These are phyloP conservation scores for Campoplex nolae DNA, from an alignment of 2,888 invertebrate genomes.

Conservation along the genomic window DNA sequence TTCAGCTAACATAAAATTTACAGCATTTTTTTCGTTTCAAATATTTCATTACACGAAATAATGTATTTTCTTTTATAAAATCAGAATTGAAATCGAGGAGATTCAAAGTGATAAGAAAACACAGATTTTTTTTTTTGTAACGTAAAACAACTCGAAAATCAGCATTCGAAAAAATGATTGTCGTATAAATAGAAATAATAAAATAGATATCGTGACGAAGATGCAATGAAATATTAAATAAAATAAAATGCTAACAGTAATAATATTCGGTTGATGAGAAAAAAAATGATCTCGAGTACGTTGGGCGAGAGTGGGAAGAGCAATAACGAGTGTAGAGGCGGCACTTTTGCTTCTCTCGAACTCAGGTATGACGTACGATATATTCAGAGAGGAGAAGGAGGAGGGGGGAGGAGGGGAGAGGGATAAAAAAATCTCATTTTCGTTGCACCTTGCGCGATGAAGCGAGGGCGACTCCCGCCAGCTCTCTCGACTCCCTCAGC, in stretches of 20 bases:
- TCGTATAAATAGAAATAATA: neutral
- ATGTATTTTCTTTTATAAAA: neutral
- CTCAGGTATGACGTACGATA: conserved; percentile 78
- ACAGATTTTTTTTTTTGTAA: too few species aligned
- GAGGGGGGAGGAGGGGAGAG: neutral
- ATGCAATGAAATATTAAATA: neutral
- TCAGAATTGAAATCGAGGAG: neutral
- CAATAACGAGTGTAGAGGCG: conserved; percentile 56
- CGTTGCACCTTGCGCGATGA: conserved; percentile 81
- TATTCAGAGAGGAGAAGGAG: neutral
- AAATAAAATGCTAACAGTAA: neutral
- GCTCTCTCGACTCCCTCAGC: conserved; percentile 18
- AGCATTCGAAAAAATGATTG: neutral
- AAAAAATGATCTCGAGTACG: conserved; percentile 49
- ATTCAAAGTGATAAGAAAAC: too few species aligned
- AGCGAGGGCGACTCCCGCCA: conserved; percentile 75
- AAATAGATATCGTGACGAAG: neutral
- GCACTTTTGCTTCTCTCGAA: conserved; percentile 68
- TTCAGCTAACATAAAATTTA: neutral
- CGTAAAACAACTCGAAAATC: neutral
- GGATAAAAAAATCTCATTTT: conserved; percentile 81
- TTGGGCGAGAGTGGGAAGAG: conserved; percentile 40
- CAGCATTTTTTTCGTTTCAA: neutral
- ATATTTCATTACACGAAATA: neutral
- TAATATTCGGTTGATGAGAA: conserved; percentile 32